Base-by-base conservation (phyloP, 1,140 invertebrate genomes). In the Drosophila baimaii region DNA sequence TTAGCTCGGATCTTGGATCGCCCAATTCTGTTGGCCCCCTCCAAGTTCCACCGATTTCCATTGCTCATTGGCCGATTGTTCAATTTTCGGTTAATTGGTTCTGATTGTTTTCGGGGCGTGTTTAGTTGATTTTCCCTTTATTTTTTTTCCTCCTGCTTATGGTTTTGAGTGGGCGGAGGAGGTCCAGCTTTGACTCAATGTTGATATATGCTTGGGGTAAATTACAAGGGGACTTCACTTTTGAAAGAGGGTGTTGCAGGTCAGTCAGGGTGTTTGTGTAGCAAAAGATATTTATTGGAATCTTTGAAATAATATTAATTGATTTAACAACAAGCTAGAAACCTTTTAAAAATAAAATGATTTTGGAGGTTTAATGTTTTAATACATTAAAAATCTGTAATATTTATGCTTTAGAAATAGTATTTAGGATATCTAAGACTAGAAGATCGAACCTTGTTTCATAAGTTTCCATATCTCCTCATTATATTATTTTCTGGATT, bases 21-120 rank as follows among this genome's bases (percentile, higher is more conserved):
- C 73, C 43, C 74, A 61, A 62, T 58, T 76, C 51, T 74, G n/a
- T n/a, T n/a, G n/a, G n/a, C n/a, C n/a, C n/a, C n/a, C n/a, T n/a
- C n/a, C n/a, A n/a, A 66, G 41, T 15, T 43, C 81, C 77, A 13
- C 51, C 59, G 43, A 62, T 82, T 43, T 33, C 12, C 44, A 71
- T 59, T 61, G 39, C 61, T 57, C 68, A 46, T 68, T 78, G 72
- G 59, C 64, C 79, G 83, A 88, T 86, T 88, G 83, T 88, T 89
- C 84, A 84, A 84, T 89, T 83, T 85, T 89, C 80, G 73, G 85
- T 88, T 88, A 88, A 88, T 88, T 88, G 84, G 84, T 89, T 89
- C 80, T 88, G 84, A 88, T 88, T 88, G 85, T 84, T 88, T 88
- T 88, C 73, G 57, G 76, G 84, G 84, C 85, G 84, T 88, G 84